These are phyloP conservation scores for Dascillus cervinus DNA, from an alignment of 2,888 invertebrate genomes.

Conservation along the genomic window DNA sequence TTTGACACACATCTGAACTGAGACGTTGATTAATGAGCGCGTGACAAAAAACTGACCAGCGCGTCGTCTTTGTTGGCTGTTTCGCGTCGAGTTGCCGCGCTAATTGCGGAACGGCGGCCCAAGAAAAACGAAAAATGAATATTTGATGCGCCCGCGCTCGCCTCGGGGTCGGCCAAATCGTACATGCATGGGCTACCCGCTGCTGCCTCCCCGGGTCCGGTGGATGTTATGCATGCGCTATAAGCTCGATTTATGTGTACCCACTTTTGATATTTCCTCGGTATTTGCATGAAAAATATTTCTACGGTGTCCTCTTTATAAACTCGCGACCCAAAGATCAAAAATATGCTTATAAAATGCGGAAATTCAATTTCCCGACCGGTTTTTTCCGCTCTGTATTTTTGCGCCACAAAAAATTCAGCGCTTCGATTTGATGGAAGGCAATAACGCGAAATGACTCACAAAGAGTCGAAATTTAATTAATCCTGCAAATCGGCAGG, in stretches of 20 bases:
- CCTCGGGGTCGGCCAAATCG: constrained; percentile 14
- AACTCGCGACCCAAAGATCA: constrained; percentile 4
- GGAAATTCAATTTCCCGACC: constrained; percentile 9
- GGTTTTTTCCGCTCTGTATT: too few species aligned
- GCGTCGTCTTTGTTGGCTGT: constrained; percentile 1
- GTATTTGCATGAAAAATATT: constrained; percentile 12
- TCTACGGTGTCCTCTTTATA: constrained; percentile 3
- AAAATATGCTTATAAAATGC: constrained; percentile 7
- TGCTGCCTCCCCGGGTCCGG: constrained; percentile 4
- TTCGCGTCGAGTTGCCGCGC: too few species aligned
- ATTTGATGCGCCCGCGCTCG: constrained; percentile 14
- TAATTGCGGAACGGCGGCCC: too few species aligned
- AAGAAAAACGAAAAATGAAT: too few species aligned
- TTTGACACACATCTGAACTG: constrained; percentile 18
- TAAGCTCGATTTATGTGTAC: constrained; percentile 22
- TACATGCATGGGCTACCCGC: constrained; percentile 16
- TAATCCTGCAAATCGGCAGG: too few species aligned
- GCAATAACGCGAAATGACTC: too few species aligned
- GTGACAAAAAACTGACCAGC: background rate
- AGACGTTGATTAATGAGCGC: constrained; percentile 19
- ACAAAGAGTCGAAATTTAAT: too few species aligned
- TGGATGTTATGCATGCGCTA: constrained; percentile 20
- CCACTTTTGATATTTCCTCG: constrained; percentile 18
- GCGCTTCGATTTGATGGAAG: too few species aligned
- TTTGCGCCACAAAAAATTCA: too few species aligned